A percentile compares a stretch with the other conserved stretches of the same genome.
These are phyloP conservation scores for Spodoptera littoralis DNA, from an alignment of 2,888 invertebrate species.

Conservation along the genomic window DNA sequence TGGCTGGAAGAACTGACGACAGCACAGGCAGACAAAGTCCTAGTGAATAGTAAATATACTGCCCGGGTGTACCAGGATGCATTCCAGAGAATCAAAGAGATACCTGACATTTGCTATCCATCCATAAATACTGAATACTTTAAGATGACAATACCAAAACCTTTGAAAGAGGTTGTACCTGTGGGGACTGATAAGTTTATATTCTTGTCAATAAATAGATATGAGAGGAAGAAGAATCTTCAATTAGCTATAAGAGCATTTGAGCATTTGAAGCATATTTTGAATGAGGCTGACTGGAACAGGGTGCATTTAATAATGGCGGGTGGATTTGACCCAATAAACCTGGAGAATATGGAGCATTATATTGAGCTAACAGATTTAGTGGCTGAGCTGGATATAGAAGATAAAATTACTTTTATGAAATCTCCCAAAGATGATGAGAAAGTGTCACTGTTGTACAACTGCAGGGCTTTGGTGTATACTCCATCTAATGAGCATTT, in stretches of 20 bases:
- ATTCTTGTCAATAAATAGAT: conserved; percentile 98
- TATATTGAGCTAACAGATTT: conserved; percentile 92
- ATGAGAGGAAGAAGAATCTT: conserved; percentile 99
- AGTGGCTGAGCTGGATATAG: conserved; percentile 90
- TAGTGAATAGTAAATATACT: conserved; percentile 99
- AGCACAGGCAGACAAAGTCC: conserved; percentile 94
- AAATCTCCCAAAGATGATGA: conserved; percentile 95
- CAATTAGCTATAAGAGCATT: conserved; percentile 95
- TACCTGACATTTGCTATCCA: conserved; percentile 97
- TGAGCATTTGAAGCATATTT: conserved; percentile 89
- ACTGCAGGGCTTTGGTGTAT: conserved; percentile 95
- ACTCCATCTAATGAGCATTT: conserved; percentile 99
- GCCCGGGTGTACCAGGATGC: conserved; percentile 95
- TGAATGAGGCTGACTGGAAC: conserved; percentile 89
- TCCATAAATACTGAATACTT: conserved; percentile 95
- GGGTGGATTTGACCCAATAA: conserved; percentile 98
- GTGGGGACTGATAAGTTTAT: conserved; percentile 90
- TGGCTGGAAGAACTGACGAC: conserved; percentile 97
- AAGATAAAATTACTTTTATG: conserved; percentile 93
- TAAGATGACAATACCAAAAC: conserved; percentile 84
- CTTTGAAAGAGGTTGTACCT: conserved; percentile 85
- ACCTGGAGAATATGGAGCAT: conserved; percentile 95
- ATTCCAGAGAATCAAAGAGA: conserved; percentile 92
- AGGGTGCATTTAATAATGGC: conserved; percentile 96
- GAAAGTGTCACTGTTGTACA: conserved; percentile 94